Evolutionary conservation across 2,888 invertebrate species (phyloP).

Genomic region (Cerastis leucographa): DNA sequence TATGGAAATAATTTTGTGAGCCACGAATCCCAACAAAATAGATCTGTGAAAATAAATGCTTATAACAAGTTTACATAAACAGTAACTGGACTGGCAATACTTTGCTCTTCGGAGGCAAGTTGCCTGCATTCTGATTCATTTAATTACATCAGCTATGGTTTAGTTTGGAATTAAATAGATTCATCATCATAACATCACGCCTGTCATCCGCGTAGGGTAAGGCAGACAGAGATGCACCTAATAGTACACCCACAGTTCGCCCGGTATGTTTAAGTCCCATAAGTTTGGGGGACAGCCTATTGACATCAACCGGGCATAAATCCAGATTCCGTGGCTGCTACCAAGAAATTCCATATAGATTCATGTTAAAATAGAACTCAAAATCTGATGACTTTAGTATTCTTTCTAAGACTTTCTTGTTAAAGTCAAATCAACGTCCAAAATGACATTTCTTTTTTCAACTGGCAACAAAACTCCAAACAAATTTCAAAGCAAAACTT

Average conservation of each 20-base stretch:
- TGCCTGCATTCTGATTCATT: not conserved
- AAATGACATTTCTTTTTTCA: not conserved
- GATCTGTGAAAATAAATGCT: not conserved
- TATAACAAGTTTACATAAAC: not conserved
- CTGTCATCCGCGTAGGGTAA: too few relatives aligned
- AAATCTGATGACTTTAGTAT: not conserved
- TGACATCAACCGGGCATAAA: too few relatives aligned
- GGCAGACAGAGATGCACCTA: too few relatives aligned
- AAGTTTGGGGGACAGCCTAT: too few relatives aligned
- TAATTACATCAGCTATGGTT: not conserved
- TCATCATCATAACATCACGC: too few relatives aligned
- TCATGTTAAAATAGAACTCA: not conserved
- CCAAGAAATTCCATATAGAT: not conserved
- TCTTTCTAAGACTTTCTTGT: not conserved
- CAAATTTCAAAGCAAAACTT: conserved; percentile 21
- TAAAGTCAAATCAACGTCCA: not conserved
- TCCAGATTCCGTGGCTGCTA: too few relatives aligned
- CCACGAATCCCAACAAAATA: conserved; percentile 16
- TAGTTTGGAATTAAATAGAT: not conserved
- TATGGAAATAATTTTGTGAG: conserved; percentile 38
- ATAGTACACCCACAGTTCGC: too few relatives aligned
- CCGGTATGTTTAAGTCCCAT: too few relatives aligned
- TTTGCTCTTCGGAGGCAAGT: not conserved
- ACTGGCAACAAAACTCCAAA: conserved; percentile 20
- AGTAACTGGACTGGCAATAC: not conserved